Conservation (phyloP, 2,113 vertebrate genomes). For the Brachyhypopomus gauderio region DNA sequence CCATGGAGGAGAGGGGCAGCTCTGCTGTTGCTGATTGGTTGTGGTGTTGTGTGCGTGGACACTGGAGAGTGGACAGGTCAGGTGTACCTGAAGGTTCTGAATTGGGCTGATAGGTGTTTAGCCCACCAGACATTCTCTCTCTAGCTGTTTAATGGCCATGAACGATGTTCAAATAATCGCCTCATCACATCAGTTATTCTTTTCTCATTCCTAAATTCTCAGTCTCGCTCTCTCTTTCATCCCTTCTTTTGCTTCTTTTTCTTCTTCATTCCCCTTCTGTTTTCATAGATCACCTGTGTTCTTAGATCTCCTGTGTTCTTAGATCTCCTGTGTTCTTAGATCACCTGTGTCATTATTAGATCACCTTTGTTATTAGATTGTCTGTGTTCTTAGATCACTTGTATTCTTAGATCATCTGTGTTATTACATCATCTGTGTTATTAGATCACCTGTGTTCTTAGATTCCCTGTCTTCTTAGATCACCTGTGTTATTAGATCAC, state of each 20-base stretch:
- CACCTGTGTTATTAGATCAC: not conserved
- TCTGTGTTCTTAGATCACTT: not conserved
- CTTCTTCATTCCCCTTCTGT: not conserved
- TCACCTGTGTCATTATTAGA: too few species aligned
- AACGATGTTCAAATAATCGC: not conserved
- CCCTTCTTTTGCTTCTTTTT: not conserved
- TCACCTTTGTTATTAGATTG: not conserved
- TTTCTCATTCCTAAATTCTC: not conserved
- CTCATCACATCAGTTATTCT: not conserved
- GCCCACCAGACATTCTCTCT: not conserved
- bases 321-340: not conserved
- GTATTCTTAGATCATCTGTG: not conserved
- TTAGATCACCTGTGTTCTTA: not conserved
- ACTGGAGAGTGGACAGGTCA: not conserved
- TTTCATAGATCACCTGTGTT: not conserved
- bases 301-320: not conserved
- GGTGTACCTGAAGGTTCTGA: not conserved
- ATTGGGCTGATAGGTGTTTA: not conserved
- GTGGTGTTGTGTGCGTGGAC: not conserved
- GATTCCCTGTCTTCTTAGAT: not conserved
- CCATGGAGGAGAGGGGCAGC: too few species aligned
- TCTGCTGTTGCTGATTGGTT: not conserved
- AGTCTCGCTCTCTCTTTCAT: conserved; percentile 3
- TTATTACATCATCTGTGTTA: not conserved
- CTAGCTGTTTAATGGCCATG: not conserved